These are phyloP conservation scores for Microctonus brassicae DNA, from an alignment of 2,888 invertebrate genomes.

Conservation along the genomic window DNA sequence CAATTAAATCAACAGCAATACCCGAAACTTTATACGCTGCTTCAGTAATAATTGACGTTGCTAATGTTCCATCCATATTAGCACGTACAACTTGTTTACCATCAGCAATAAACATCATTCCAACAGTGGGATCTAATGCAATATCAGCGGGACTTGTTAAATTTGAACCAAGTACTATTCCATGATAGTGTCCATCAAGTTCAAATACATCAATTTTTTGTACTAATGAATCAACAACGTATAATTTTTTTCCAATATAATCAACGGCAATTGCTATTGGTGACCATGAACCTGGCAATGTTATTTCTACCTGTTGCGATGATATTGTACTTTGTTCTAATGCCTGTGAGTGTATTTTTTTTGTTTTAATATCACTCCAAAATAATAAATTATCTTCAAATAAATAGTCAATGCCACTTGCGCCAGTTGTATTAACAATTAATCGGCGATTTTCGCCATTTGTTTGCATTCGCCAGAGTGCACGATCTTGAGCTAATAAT, in stretches of 20 bases:
- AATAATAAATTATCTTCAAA: conserved; percentile 82
- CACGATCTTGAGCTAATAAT: conserved; percentile 80
- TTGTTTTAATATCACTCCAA: conserved; percentile 91
- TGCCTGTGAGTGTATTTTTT: conserved; percentile 77
- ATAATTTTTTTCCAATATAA: conserved; percentile 97
- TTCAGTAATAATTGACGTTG: conserved; percentile 87
- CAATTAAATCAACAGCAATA: conserved; percentile 90
- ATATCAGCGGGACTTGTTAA: conserved; percentile 92
- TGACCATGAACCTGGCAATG: conserved; percentile 87
- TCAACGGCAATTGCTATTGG: conserved; percentile 94
- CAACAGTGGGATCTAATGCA: conserved; percentile 91
- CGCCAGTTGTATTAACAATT: conserved; percentile 86
- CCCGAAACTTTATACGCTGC: conserved; percentile 96
- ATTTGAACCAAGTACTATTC: conserved; percentile 91
- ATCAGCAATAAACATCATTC: conserved; percentile 89
- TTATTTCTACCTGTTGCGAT: conserved; percentile 74
- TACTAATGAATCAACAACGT: conserved; percentile 92
- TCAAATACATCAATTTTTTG: conserved; percentile 96
- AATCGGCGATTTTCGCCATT: conserved; percentile 76
- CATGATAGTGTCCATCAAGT: conserved; percentile 87
- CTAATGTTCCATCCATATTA: conserved; percentile 94
- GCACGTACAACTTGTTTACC: conserved; percentile 87
- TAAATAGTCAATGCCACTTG: conserved; percentile 89
- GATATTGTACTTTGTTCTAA: conserved; percentile 45
- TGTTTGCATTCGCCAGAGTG: conserved; percentile 79